phyloP scores from a whole-genome alignment of 2,888 invertebrate genomes.

The Epicampocera succincta region DNA sequence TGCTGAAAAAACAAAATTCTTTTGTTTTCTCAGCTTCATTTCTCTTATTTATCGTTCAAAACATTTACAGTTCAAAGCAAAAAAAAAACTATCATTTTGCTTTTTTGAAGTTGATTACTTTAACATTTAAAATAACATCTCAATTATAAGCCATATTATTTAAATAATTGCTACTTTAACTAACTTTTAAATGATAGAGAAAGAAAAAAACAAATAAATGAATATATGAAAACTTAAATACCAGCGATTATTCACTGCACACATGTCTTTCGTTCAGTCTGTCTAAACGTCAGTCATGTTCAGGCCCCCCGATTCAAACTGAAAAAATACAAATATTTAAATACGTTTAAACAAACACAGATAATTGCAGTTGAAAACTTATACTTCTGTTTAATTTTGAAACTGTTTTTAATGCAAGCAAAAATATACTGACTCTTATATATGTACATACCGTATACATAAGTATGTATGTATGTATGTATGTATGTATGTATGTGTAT shows the following conservation, averaged over 20 bases:
- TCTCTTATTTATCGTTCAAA: conserved; percentile 21
- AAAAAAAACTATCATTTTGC: too few relatives aligned
- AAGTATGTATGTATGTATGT: neutral
- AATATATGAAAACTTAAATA: conserved; percentile 4
- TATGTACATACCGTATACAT: neutral
- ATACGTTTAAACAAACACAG: conserved; percentile 6
- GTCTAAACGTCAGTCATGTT: conserved; percentile 4
- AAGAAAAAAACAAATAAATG: neutral
- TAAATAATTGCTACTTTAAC: conserved; percentile 58
- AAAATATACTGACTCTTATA: too few relatives aligned
- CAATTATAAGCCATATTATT: conserved; percentile 65
- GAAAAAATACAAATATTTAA: conserved; percentile 22
- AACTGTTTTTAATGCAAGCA: too few relatives aligned
- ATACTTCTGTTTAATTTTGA: too few relatives aligned
- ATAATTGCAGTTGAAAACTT: too few relatives aligned
- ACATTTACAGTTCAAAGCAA: neutral
- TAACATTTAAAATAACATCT: conserved; percentile 56
- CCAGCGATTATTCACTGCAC: neutral
- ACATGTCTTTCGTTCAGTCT: neutral
- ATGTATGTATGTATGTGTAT: conserved; percentile 16
- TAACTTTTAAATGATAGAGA: conserved; percentile 28
- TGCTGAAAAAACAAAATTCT: too few relatives aligned
- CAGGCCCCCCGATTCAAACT: conserved; percentile 20
- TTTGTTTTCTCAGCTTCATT: neutral
- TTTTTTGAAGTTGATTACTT: conserved; percentile 16